Conservation (phyloP, 2,797 vertebrate genomes). For the Benthosema pterotum region DNA sequence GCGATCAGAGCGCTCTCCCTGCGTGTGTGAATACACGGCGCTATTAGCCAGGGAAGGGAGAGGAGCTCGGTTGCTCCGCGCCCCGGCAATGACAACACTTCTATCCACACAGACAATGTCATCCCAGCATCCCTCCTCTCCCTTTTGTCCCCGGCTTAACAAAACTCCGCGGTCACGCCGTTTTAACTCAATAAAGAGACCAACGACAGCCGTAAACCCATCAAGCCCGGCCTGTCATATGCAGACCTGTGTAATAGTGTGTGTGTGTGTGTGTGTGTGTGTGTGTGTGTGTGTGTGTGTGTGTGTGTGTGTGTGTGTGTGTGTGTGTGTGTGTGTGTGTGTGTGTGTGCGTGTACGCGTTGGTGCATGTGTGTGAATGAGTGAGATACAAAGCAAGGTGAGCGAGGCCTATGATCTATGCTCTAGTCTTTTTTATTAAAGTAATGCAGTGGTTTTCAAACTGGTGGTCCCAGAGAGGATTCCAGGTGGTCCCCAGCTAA, state of each 20-base stretch:
- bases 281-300: slow-evolving; percentile 48
- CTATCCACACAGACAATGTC: slow-evolving; percentile 66
- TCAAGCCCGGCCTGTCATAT: slow-evolving; percentile 87
- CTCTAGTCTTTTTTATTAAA: too few relatives aligned
- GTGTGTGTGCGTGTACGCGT: slow-evolving; percentile 1
- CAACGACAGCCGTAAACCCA: slow-evolving; percentile 86
- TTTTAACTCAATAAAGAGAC: slow-evolving; percentile 87
- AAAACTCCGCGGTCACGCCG: slow-evolving; percentile 88
- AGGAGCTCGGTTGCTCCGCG: slow-evolving; percentile 9
- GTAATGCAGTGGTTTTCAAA: too few relatives aligned
- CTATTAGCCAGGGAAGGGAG: not conserved
- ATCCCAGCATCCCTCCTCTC: slow-evolving; percentile 80
- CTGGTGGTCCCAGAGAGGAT: too few relatives aligned
- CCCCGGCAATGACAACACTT: slow-evolving; percentile 24
- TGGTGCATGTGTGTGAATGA: slow-evolving; percentile 7
- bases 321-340: slow-evolving; percentile 23
- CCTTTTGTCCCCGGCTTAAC: slow-evolving; percentile 89
- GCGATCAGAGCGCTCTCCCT: not conserved
- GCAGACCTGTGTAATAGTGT: slow-evolving; percentile 79
- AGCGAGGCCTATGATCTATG: not conserved
- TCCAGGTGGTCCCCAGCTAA: too few relatives aligned
- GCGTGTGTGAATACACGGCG: slow-evolving; percentile 1
- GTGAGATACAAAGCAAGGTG: slow-evolving; percentile 9
- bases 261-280: not conserved
- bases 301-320: slow-evolving; percentile 35